Percentiles rank a stretch among this genome's conserved stretches.
Evolutionary conservation across 2,113 vertebrate species (phyloP).

Genomic region (Indri indri): DNA sequence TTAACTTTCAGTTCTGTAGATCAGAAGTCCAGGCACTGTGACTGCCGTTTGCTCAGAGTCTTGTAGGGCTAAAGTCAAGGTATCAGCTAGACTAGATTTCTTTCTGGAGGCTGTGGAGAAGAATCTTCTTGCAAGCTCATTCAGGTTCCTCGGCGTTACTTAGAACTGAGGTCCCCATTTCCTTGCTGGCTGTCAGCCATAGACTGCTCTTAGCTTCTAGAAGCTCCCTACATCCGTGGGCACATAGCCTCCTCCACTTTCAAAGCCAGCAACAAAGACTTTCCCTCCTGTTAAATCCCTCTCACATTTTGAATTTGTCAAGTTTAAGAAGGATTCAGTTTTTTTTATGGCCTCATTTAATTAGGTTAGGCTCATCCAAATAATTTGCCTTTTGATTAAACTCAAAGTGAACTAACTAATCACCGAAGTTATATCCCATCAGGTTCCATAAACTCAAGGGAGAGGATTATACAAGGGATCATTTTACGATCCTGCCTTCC

Average conservation of each 20-base stretch:
- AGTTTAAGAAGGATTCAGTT: not conserved
- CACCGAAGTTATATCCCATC: not conserved
- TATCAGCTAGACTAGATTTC: rapidly evolving
- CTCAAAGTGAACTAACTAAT: not conserved
- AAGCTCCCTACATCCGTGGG: not conserved
- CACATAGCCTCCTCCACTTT: not conserved
- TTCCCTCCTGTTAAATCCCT: not conserved
- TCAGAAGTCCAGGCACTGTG: not conserved
- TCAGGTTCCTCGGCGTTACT: not conserved
- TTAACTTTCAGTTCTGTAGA: not conserved
- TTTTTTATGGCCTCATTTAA: not conserved
- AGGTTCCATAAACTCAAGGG: not conserved
- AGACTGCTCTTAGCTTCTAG: not conserved
- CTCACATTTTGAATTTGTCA: not conserved
- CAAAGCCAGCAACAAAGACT: not conserved
- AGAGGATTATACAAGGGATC: not conserved
- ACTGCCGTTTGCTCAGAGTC: not conserved
- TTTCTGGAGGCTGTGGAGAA: not conserved
- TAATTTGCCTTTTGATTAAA: not conserved
- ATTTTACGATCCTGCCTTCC: not conserved
- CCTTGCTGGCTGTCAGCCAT: not conserved
- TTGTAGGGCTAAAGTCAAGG: not conserved
- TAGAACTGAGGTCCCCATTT: not conserved
- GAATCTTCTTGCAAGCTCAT: not conserved
- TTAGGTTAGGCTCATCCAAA: not conserved